Conservation (phyloP, 2,113 vertebrate genomes). For the Anser cygnoides region DNA sequence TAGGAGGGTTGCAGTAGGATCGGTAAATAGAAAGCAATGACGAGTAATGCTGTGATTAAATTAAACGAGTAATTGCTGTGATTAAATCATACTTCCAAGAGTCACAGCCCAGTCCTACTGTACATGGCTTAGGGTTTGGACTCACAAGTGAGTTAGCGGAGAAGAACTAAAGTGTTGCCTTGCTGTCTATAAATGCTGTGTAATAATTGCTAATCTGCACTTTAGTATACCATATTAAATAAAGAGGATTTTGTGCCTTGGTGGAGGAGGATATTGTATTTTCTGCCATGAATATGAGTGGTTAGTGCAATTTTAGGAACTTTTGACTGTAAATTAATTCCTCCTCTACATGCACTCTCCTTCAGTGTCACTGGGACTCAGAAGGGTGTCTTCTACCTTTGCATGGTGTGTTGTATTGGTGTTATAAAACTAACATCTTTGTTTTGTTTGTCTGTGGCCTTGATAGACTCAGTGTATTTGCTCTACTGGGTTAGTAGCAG, state of each 20-base stretch:
- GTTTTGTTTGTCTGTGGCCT: background rate
- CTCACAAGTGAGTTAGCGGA: background rate
- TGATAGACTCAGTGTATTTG: background rate
- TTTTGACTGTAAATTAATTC: background rate
- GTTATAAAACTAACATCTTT: background rate
- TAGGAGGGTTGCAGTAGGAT: background rate
- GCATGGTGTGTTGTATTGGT: background rate
- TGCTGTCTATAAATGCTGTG: background rate
- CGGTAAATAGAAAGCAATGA: background rate
- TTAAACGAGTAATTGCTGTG: background rate
- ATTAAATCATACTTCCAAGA: background rate
- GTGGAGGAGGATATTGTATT: background rate
- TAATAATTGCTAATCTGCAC: background rate
- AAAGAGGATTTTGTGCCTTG: background rate
- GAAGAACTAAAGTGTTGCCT: background rate
- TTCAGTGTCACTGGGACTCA: background rate
- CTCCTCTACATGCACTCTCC: background rate
- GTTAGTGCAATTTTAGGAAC: background rate
- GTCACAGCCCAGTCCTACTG: background rate
- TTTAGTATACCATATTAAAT: background rate
- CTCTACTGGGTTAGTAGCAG: background rate
- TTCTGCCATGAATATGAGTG: background rate
- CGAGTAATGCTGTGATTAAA: background rate
- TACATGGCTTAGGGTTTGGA: background rate
- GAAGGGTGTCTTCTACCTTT: background rate